A percentile compares a stretch with the other conserved stretches of the same genome.
Conservation (phyloP, 1,140 invertebrate species). For the Drosophila melanica region DNA sequence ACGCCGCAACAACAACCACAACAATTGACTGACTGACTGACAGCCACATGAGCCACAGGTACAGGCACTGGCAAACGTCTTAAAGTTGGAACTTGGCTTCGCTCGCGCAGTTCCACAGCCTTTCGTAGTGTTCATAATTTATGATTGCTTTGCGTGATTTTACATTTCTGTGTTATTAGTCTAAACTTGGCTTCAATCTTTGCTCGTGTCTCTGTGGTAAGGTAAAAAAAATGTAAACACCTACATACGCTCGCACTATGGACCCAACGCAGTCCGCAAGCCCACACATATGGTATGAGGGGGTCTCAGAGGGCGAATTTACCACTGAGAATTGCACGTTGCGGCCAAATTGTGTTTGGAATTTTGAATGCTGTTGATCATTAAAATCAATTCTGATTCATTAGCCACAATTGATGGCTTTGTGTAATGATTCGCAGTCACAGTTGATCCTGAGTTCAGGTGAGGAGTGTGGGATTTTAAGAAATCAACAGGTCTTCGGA, state of each 20-base stretch:
- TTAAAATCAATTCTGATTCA: slow-evolving; percentile 54
- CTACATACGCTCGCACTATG: slow-evolving; percentile 31
- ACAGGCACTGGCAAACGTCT: slow-evolving; percentile 9
- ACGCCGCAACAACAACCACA: slow-evolving; percentile 29
- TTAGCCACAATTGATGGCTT: slow-evolving; percentile 39
- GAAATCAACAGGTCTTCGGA: slow-evolving; percentile 17
- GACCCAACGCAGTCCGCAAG: slow-evolving; percentile 23
- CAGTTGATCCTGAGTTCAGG: slow-evolving; percentile 24
- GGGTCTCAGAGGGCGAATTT: background rate
- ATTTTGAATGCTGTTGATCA: slow-evolving; percentile 43
- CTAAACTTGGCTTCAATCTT: slow-evolving; percentile 53
- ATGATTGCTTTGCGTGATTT: slow-evolving; percentile 71
- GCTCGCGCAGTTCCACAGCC: slow-evolving; percentile 16
- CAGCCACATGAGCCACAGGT: slow-evolving; percentile 13
- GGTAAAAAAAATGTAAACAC: slow-evolving; percentile 14
- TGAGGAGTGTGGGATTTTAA: slow-evolving; percentile 25
- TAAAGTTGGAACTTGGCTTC: slow-evolving; percentile 20
- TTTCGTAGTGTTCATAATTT: slow-evolving; percentile 59
- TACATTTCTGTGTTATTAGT: slow-evolving; percentile 69
- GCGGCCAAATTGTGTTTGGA: slow-evolving; percentile 46
- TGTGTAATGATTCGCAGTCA: slow-evolving; percentile 30
- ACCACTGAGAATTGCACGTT: slow-evolving; percentile 39
- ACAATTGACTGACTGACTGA: slow-evolving; percentile 31
- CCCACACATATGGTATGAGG: slow-evolving; percentile 21
- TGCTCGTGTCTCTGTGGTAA: slow-evolving; percentile 22